These are phyloP conservation scores for Hestina assimilis DNA, from an alignment of 1,140 invertebrate species.

Conservation along the genomic window DNA sequence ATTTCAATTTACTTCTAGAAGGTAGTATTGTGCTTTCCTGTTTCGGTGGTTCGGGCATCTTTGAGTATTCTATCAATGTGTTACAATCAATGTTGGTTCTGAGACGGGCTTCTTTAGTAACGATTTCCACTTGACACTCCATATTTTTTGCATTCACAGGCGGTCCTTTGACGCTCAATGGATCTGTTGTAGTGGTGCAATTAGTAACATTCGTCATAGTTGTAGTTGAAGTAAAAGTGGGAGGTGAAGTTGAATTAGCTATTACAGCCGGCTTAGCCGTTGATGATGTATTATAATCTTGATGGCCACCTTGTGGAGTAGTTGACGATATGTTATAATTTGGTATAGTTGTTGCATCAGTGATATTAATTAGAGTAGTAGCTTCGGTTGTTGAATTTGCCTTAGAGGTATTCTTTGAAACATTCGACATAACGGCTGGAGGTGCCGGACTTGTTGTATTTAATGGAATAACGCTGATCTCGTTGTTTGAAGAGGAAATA, in stretches of 20 bases:
- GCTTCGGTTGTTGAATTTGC: background rate
- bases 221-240: conserved; percentile 2
- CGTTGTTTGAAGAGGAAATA: background rate
- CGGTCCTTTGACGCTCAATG: conserved; percentile 49
- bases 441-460: background rate
- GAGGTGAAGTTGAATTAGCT: background rate
- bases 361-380: background rate
- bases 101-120: conserved; percentile 40
- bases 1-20: conserved; percentile 49
- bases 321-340: background rate
- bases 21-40: conserved; percentile 46
- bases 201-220: conserved; percentile 22
- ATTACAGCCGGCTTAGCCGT: background rate
- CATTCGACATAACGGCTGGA: background rate
- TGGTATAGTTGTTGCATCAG: background rate
- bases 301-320: background rate
- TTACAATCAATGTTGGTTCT: conserved; percentile 53
- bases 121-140: conserved; percentile 58
- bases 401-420: background rate
- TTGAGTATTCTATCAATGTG: conserved; percentile 53
- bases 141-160: conserved; percentile 39
- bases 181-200: conserved; percentile 37
- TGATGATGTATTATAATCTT: background rate
- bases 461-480: background rate
- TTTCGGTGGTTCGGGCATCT: conserved; percentile 55